Conservation (phyloP, 2,113 vertebrate species). For the Ictalurus punctatus region DNA sequence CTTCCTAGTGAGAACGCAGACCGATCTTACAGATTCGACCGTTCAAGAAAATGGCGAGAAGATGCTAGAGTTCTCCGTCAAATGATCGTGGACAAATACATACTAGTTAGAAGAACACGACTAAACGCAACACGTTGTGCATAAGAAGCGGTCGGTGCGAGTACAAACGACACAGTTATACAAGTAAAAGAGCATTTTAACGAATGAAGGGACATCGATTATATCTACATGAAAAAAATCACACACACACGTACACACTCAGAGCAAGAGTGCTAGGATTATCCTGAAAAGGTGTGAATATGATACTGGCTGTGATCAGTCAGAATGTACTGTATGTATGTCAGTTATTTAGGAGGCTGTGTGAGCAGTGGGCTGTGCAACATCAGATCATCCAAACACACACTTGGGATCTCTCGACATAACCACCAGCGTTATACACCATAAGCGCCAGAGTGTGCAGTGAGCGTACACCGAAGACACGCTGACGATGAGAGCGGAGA, state of each 20-base stretch:
- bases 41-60: not conserved
- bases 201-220: not conserved
- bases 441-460: not conserved
- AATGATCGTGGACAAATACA: not conserved
- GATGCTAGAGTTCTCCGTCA: not conserved
- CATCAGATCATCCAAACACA: conserved; percentile 16
- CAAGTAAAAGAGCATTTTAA: not conserved
- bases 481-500: conserved; percentile 34
- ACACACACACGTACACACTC: not conserved
- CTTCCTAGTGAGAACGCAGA: not conserved
- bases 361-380: not conserved
- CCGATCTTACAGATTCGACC: not conserved
- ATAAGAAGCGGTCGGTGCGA: not conserved
- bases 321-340: not conserved
- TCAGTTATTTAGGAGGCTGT: not conserved
- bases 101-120: not conserved
- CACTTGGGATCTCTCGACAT: not conserved
- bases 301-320: not conserved
- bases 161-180: not conserved
- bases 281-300: not conserved
- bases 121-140: not conserved
- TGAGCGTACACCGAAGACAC: not conserved
- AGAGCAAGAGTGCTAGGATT: not conserved
- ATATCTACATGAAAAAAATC: not conserved
- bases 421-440: not conserved